Conservation (phyloP, 2,797 vertebrate species). For the Pantherophis alleghaniensis region DNA sequence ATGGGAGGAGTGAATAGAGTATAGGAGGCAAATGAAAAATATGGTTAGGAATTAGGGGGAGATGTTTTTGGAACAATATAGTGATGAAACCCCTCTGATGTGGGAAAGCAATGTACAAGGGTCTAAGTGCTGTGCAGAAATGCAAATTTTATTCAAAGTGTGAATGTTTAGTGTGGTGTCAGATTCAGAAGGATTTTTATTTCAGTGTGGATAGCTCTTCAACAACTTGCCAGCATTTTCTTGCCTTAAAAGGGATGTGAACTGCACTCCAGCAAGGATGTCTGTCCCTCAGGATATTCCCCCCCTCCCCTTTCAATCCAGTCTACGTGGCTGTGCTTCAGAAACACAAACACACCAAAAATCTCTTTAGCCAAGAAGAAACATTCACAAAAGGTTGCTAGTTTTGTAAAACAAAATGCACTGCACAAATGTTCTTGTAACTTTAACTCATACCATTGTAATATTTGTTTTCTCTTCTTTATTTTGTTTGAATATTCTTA, state of each 20-base stretch:
- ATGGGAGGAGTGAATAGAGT: conserved; percentile 31
- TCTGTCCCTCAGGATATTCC: conserved; percentile 32
- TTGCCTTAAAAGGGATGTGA: conserved; percentile 57
- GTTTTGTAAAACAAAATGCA: not conserved
- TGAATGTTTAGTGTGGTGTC: not conserved
- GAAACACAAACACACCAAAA: not conserved
- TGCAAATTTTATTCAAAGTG: fast-evolving
- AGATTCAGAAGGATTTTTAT: not conserved
- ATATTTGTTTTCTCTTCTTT: not conserved
- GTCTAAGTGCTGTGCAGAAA: not conserved
- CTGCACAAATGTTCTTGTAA: not conserved
- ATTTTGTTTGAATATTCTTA: not conserved
- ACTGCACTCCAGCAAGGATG: conserved; percentile 44
- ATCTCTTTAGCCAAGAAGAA: not conserved
- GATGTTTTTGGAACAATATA: not conserved
- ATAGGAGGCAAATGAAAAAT: conserved; percentile 14
- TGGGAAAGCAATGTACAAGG: not conserved
- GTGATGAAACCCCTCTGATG: not conserved
- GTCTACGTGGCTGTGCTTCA: conserved; percentile 64
- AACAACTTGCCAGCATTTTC: conserved; percentile 43
- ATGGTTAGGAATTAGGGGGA: conserved; percentile 17
- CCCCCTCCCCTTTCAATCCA: not conserved
- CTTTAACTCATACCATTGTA: not conserved
- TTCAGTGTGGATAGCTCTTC: not conserved
- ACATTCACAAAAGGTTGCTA: not conserved